Evolutionary conservation across 2,113 vertebrate genomes (phyloP).

Genomic region (Cathartes aura): DNA sequence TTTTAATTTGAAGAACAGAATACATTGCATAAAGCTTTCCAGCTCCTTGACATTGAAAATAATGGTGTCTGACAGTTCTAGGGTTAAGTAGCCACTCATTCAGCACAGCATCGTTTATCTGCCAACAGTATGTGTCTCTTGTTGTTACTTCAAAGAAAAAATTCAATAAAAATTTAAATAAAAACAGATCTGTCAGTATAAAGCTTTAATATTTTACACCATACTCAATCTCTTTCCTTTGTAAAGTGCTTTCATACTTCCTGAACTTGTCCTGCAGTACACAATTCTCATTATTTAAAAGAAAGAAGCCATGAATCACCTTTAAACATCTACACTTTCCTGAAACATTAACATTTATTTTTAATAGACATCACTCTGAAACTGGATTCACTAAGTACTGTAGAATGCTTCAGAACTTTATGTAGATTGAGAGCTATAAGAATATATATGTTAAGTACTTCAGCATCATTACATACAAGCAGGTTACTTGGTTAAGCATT

Average conservation of each 20-base stretch:
- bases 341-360: slow-evolving; percentile 69
- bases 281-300: slow-evolving; percentile 47
- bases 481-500: neutral
- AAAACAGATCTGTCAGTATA: slow-evolving; percentile 60
- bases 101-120: slow-evolving; percentile 59
- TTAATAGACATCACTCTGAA: slow-evolving; percentile 52
- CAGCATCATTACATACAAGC: neutral
- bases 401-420: neutral
- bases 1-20: slow-evolving; percentile 54
- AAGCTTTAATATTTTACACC: slow-evolving; percentile 67
- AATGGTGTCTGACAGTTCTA: slow-evolving; percentile 60
- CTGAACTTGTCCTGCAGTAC: slow-evolving; percentile 25
- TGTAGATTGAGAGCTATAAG: neutral
- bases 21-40: slow-evolving; percentile 38
- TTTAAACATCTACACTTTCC: slow-evolving; percentile 53
- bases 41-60: slow-evolving; percentile 61
- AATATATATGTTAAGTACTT: neutral
- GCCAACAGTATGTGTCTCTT: slow-evolving; percentile 44
- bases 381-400: neutral
- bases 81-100: slow-evolving; percentile 69
- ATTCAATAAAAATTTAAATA: slow-evolving; percentile 70
- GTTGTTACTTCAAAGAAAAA: slow-evolving; percentile 71
- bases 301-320: slow-evolving; percentile 42
- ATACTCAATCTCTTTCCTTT: slow-evolving; percentile 39
- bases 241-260: slow-evolving; percentile 60